Conservation (phyloP, 2,888 invertebrate genomes). For the Drosophila cracens region DNA sequence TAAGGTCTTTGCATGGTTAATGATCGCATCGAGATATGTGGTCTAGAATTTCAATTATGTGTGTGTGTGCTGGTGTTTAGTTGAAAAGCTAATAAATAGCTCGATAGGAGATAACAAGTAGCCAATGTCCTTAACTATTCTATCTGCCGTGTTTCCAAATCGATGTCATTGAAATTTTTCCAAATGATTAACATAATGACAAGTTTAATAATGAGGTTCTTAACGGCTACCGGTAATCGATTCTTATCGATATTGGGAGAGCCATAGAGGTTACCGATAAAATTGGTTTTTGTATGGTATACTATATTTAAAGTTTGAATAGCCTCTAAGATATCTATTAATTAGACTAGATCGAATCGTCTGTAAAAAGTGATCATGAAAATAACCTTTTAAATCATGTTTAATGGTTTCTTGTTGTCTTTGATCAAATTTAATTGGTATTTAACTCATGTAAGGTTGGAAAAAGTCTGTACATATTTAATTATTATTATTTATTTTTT, state of each 20-base stretch:
- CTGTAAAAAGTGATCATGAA: background rate
- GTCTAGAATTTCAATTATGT: constrained; percentile 37
- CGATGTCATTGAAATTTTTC: too few relatives aligned
- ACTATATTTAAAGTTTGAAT: background rate
- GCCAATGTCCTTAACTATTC: background rate
- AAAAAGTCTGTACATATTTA: background rate
- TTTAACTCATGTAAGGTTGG: background rate
- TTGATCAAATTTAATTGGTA: background rate
- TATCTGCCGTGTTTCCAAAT: background rate
- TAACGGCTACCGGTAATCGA: background rate
- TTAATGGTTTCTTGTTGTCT: background rate
- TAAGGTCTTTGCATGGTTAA: constrained; percentile 45
- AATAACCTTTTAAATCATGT: background rate
- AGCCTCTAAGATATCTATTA: background rate
- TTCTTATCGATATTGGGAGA: background rate
- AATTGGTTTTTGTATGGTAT: background rate
- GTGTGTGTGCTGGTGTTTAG: background rate
- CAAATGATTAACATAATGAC: background rate
- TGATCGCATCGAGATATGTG: background rate
- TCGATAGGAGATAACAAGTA: background rate
- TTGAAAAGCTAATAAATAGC: background rate
- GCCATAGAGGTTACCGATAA: background rate
- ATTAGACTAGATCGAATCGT: background rate
- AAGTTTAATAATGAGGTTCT: background rate
- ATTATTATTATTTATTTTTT: background rate